Evolutionary conservation across 2,888 invertebrate species (phyloP), one percentile per base, ranked within the genome.

Genomic region (Caradrina clavipalpis): DNA sequence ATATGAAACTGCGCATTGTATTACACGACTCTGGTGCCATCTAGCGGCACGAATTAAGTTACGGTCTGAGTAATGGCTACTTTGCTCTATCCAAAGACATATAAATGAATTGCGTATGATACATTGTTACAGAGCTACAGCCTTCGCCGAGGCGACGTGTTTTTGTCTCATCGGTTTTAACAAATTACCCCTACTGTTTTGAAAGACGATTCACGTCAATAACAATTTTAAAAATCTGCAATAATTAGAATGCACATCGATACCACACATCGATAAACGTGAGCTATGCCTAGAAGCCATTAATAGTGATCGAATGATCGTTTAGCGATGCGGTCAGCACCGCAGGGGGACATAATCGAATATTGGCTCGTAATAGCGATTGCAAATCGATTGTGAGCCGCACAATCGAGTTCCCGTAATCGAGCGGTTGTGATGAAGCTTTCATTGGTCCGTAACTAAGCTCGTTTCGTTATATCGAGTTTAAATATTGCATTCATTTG

Each of bases 331-430:
- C 80, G 86, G 86, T 80, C 86, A 84, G 77, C 68, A 62, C 78
- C 79, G 78, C 80, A 84, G 87, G 82, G 84, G 83, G 86, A 78
- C 80, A 84, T 93, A 92, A 93, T 93, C 92, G 91, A 92, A 93
- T 92, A 87, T 85, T 87, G 87, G 79, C 80, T 85, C 82, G 86
- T 90, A 90, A 92, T 90, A 85, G 91, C 90, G 89, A 89, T 88
- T 90, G 87, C 86, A 87, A 93, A 93, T 93, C 91, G 93, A 93
- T 93, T 93, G 92, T 91, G 81, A 80, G 78, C 84, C 84, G 79
- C 89, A 90, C 86, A 90, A 91, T 90, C 90, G 87, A 88, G 86
- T 90, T 75, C 76, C 63, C 74, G 80, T 81, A 85, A 88, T 87
- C 81, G 86, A 87, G 83, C 84, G 80, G 75, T 79, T 64, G 75